Evolutionary conservation across 2,888 invertebrate genomes (phyloP), one percentile per base, ranked within the genome.

Genomic region (Plebejus melissa): DNA sequence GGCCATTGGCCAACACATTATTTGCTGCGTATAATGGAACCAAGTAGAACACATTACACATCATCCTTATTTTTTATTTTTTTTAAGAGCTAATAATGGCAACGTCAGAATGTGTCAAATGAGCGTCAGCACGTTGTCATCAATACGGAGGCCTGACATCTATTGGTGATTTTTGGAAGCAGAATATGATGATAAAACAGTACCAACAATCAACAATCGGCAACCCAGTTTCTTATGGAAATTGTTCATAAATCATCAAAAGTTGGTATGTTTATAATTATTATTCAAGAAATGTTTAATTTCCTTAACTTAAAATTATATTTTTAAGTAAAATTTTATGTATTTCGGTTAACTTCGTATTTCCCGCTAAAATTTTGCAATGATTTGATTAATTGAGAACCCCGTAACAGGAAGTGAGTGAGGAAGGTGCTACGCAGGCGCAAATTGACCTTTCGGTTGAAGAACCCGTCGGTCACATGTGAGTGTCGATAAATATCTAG

Each of bases 381-480:
- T 88, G 82, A 86, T 88, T 86, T 83, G 78, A 82, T 86, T 87
- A 87, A 87, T 88, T 93, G 94, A 86, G 93, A 93, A 93, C 93
- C 94, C 94, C 93, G 86, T 87, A 79, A 90, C 90, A 88, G 94
- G 94, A 94, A 94, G 91, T 91, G 91, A 93, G 89, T 91, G 87
- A 93, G 92, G 89, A 93, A 90, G 91, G 93, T 93, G 93, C 92
- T 94, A 94, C 96, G 96, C 96, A 95, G 95, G 96, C 95, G 95
- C 94, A 93, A 90, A 93, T 91, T 94, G 94, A 94, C 95, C 96
- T 96, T 96, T 96, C 96, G 96, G 96, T 96, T 95, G 95, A 95
- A 96, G 96, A 96, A 96, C 96, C 96, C 96, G 96, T 96, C 96
- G 96, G 96, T 96, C 96, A 97, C 97, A 97, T 96, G 97, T 97